Evolutionary conservation across 64 coral and sea anemone species (phyloP).

Genomic region (Montipora foliosa): DNA sequence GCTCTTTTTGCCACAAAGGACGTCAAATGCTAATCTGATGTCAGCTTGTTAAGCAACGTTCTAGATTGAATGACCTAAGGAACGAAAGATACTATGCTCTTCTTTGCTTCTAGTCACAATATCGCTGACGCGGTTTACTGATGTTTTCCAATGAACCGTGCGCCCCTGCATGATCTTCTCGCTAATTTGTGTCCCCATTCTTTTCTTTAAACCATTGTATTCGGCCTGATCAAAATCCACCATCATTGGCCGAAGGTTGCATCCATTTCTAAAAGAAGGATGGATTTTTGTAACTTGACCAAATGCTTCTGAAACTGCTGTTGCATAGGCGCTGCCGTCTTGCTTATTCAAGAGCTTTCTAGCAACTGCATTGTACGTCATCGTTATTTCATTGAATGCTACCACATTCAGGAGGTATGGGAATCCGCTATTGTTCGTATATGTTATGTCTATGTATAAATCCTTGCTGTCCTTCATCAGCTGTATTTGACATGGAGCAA

Average conservation of each 20-base stretch:
- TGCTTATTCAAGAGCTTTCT: slow-evolving; percentile 65
- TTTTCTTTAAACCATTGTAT: slow-evolving; percentile 22
- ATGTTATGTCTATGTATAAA: slow-evolving; percentile 70
- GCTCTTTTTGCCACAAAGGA: slow-evolving; percentile 20
- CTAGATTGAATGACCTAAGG: background rate
- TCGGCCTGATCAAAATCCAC: slow-evolving; percentile 60
- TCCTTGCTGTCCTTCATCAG: slow-evolving; percentile 32
- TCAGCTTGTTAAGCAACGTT: background rate
- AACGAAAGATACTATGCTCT: slow-evolving; percentile 26
- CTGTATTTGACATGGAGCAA: slow-evolving; percentile 52
- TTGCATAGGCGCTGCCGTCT: slow-evolving; percentile 53
- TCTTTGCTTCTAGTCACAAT: slow-evolving; percentile 26
- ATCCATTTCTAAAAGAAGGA: slow-evolving; percentile 21
- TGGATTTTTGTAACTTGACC: slow-evolving; percentile 17
- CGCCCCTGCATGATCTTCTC: slow-evolving; percentile 4
- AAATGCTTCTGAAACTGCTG: slow-evolving; percentile 31
- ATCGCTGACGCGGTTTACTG: slow-evolving; percentile 10
- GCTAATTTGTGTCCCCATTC: background rate
- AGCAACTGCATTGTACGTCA: slow-evolving; percentile 38
- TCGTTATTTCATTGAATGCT: slow-evolving; percentile 7
- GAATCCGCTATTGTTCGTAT: slow-evolving; percentile 63
- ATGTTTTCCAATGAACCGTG: slow-evolving; percentile 47
- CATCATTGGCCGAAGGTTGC: slow-evolving; percentile 23
- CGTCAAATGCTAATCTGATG: background rate
- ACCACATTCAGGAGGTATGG: slow-evolving; percentile 47